Evolutionary conservation across 2,797 vertebrate genomes (phyloP), one percentile per base, ranked within the genome.

Genomic region (Lates japonicus): DNA sequence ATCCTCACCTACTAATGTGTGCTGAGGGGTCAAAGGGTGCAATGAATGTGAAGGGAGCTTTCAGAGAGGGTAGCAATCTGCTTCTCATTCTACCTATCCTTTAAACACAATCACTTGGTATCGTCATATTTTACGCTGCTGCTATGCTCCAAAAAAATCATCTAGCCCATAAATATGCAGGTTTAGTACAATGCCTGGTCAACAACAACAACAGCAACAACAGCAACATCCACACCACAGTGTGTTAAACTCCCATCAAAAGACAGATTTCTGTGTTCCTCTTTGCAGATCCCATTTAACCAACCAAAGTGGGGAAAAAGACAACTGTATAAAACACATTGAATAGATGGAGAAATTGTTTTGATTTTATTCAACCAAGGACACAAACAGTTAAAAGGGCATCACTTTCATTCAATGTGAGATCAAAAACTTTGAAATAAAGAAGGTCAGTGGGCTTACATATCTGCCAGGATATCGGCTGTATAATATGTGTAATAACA

Each of bases 1-100:
- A 92, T 80, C 74, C 82, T 79, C 70, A 74, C 82, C 84, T 80
- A 57, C 78, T 91, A 90, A 89, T 86, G 88, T 70, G 81, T 58
- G 52, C 76, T 54, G 51, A 83, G 60, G 54, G 86, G 84, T 90
- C 81, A 90, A 83, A 37, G 76, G 75, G 81, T 76, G 77, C 60
- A 78, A 70, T 82, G 79, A 91, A 87, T 73, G 62, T 80, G 81
- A 80, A 76, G 65, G 62, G 58, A 80, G 62, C 66, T 73, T 81
- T 83, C 76, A 83, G 57, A 58, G 22, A 71, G 70, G 46, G 63
- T 31, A 59, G 76, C 78, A 88, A 87, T 90, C 65, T 64, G 60
- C 55, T 61, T 76, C 52, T 76, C 57, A 70, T 76, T 67, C 81
- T 65, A 55, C 61, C 58, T 54, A 66, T 52, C 42, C 68, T 80